phyloP scores from a whole-genome alignment of 2,888 invertebrate species.

The Hoplodrina ambigua region DNA sequence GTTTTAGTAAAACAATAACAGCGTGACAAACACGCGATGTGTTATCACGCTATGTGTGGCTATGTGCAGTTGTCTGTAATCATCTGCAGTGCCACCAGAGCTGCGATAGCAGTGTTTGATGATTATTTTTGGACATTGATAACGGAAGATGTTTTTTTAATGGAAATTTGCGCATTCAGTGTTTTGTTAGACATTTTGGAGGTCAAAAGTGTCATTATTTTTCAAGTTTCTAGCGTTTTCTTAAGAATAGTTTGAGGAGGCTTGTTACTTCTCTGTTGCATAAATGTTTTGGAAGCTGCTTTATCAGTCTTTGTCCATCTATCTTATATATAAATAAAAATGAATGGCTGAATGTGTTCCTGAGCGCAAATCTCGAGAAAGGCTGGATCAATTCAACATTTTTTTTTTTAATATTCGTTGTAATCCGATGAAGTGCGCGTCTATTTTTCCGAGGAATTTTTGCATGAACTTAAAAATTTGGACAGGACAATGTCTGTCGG shows the following conservation, averaged over 20 bases:
- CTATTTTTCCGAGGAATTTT: no score
- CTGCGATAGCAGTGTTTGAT: constrained; percentile 43
- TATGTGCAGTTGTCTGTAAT: constrained; percentile 42
- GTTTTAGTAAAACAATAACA: constrained; percentile 30
- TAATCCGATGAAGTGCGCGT: no score
- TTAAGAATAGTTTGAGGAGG: no score
- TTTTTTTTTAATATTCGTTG: no score
- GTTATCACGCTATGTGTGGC: constrained; percentile 10
- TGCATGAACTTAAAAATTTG: no score
- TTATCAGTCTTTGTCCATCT: no score
- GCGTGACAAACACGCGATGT: constrained; percentile 44
- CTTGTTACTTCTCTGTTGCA: no score
- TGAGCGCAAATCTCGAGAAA: no score
- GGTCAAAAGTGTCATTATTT: neutral
- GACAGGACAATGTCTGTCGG: no score
- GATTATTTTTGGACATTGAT: constrained; percentile 46
- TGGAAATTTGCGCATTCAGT: constrained; percentile 2
- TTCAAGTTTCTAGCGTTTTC: neutral
- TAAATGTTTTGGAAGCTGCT: neutral
- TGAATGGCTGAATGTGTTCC: no score
- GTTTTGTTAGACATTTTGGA: neutral
- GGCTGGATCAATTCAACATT: no score
- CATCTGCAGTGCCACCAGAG: constrained; percentile 11
- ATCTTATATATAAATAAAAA: no score
- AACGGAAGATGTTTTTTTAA: constrained; percentile 32